phyloP scores from a whole-genome alignment of 2,113 vertebrate species.

The Lagopus leucura region DNA sequence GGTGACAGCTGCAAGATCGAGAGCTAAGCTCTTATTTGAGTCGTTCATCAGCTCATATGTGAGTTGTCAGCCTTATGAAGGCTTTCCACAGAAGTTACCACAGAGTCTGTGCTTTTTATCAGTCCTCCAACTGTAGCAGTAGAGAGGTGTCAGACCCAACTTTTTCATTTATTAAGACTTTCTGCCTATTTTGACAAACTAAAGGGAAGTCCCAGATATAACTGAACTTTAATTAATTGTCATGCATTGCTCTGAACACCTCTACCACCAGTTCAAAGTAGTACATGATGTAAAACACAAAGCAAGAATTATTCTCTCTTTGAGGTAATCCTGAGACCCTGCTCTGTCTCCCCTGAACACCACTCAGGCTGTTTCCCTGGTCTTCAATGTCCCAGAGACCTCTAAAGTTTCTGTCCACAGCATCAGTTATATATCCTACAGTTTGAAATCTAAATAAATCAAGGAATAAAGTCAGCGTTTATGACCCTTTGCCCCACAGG shows the following conservation, averaged over 20 bases:
- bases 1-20: not conserved
- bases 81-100: slow-evolving; percentile 39
- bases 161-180: slow-evolving; percentile 46
- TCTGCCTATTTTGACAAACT: slow-evolving; percentile 18
- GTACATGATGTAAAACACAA: not conserved
- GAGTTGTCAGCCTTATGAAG: slow-evolving; percentile 48
- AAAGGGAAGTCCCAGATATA: slow-evolving; percentile 24
- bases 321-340: not conserved
- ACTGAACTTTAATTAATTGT: not conserved
- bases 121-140: slow-evolving; percentile 8
- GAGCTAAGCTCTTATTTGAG: slow-evolving; percentile 49
- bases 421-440: not conserved
- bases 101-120: slow-evolving; percentile 23
- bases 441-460: not conserved
- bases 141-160: slow-evolving; percentile 33
- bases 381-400: not conserved
- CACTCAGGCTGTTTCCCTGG: not conserved
- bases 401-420: not conserved
- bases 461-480: not conserved
- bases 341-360: not conserved
- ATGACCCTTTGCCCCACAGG: fast-evolving
- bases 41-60: slow-evolving; percentile 54
- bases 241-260: not conserved
- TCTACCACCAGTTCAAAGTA: not conserved
- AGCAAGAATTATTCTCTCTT: not conserved